Percentiles rank a stretch among this genome's conserved stretches.
phyloP scores from a whole-genome alignment of 2,797 vertebrate genomes.

The Notolabrus celidotus region DNA sequence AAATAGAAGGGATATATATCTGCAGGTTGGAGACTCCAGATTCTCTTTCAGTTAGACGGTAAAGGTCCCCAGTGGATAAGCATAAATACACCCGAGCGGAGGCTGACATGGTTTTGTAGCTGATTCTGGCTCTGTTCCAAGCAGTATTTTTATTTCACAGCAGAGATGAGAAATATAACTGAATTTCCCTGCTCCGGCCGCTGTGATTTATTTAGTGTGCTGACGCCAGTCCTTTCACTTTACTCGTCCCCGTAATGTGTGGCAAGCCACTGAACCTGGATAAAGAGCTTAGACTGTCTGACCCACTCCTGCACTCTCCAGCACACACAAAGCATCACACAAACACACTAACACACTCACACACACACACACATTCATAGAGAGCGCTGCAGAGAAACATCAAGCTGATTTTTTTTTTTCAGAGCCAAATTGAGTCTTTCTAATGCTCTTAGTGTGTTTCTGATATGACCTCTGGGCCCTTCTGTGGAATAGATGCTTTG shows the following conservation, averaged over 20 bases:
- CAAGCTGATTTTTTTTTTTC: conserved; percentile 64
- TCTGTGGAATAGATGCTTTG: conserved; percentile 54
- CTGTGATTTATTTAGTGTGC: conserved; percentile 71
- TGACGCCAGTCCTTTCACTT: conserved; percentile 78
- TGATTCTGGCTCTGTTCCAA: conserved; percentile 65
- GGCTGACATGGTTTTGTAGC: conserved; percentile 52
- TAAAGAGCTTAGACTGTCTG: conserved; percentile 87
- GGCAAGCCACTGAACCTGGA: conserved; percentile 78
- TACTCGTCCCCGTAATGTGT: conserved; percentile 69
- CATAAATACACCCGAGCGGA: conserved; percentile 46
- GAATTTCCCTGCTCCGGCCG: conserved; percentile 67
- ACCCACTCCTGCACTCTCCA: conserved; percentile 75
- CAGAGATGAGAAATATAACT: conserved; percentile 66
- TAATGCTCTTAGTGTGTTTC: conserved; percentile 72
- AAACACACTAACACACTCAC: conserved; percentile 16
- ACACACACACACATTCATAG: conserved; percentile 22
- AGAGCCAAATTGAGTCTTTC: conserved; percentile 70
- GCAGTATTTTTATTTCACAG: conserved; percentile 61
- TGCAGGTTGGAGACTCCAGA: conserved; percentile 15
- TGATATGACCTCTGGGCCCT: conserved; percentile 59
- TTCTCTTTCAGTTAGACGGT: conserved; percentile 25
- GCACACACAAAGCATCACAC: conserved; percentile 38
- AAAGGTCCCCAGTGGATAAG: conserved; percentile 46
- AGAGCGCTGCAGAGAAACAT: conserved; percentile 50
- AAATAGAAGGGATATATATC: conserved; percentile 37